These are phyloP conservation scores for Octomys mimax DNA, from an alignment of 2,797 vertebrate species.

Conservation along the genomic window DNA sequence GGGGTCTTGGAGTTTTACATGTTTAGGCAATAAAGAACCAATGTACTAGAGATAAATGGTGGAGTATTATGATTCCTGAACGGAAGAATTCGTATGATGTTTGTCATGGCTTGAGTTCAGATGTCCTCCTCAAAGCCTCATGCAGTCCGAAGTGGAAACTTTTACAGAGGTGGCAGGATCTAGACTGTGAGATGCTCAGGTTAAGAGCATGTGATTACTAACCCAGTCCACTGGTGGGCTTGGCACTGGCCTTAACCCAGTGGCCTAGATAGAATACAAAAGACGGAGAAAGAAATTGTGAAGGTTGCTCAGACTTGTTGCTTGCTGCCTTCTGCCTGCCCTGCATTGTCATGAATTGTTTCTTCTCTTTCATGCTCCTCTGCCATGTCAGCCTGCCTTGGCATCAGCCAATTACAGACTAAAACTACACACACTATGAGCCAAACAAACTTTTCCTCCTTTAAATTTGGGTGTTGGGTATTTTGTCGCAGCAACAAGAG, in stretches of 20 bases:
- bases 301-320: background rate
- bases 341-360: background rate
- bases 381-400: background rate
- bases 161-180: background rate
- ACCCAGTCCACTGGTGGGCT: background rate
- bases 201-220: background rate
- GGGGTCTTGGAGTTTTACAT: too few relatives aligned
- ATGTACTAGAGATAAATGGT: background rate
- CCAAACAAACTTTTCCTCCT: background rate
- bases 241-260: background rate
- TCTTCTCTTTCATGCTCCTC: background rate
- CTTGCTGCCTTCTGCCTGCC: background rate
- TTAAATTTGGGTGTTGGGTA: background rate
- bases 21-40: background rate
- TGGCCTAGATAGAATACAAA: background rate
- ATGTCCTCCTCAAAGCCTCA: background rate
- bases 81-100: accelerated
- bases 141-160: background rate
- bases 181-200: background rate
- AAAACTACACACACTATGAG: background rate
- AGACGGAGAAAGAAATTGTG: background rate
- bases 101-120: background rate
- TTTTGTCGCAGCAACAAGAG: background rate
- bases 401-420: background rate
- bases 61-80: background rate